A percentile compares a stretch with the other conserved stretches of the same genome.
phyloP scores from a whole-genome alignment of 2,113 vertebrate species.

The Ictidomys tridecemlineatus region DNA sequence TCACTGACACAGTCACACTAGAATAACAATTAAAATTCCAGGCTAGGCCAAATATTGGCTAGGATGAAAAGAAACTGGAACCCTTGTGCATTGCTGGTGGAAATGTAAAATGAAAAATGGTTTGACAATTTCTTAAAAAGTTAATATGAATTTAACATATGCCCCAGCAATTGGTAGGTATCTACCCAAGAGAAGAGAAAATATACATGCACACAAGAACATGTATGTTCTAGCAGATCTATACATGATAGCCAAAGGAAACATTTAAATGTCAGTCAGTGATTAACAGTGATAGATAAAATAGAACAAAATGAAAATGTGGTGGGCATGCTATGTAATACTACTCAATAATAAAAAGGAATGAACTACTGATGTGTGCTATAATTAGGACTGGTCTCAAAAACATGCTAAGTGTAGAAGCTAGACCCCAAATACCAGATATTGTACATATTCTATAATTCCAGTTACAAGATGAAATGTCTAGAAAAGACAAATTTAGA shows the following conservation, averaged over 20 bases:
- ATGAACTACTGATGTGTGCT: neutral
- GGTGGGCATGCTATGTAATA: neutral
- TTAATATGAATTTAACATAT: neutral
- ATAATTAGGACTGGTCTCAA: neutral
- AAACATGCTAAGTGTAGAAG: neutral
- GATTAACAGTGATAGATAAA: neutral
- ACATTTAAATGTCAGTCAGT: neutral
- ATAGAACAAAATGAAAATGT: neutral
- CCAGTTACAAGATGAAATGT: neutral
- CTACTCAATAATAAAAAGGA: neutral
- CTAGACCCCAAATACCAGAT: neutral
- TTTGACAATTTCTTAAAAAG: constrained; percentile 4
- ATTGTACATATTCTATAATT: neutral
- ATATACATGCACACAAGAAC: neutral
- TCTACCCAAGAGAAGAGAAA: neutral
- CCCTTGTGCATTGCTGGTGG: neutral
- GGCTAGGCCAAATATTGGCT: neutral
- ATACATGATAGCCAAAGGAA: neutral
- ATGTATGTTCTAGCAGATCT: neutral
- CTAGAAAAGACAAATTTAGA: neutral
- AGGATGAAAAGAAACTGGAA: neutral
- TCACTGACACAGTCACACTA: neutral
- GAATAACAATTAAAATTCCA: neutral
- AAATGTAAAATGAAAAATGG: neutral
- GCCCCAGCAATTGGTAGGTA: neutral